These are phyloP conservation scores for Galaxias olidus DNA, from an alignment of 2,797 vertebrate genomes.

Conservation along the genomic window DNA sequence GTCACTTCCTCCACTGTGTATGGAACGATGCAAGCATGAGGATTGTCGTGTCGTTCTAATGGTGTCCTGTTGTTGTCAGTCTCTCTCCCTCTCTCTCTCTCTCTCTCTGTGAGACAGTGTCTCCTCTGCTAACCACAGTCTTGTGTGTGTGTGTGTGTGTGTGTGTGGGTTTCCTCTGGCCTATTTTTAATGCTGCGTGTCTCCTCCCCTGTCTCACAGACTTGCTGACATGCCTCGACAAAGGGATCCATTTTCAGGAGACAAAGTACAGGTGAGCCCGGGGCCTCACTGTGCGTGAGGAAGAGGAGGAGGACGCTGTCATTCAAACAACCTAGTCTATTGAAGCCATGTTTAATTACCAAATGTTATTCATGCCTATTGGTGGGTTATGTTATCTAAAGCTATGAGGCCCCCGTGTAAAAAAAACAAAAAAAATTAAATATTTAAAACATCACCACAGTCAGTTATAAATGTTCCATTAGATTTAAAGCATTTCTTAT, in stretches of 20 bases:
- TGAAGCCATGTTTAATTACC: too few species aligned
- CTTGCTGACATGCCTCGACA: conserved; percentile 84
- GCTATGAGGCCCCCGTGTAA: too few species aligned
- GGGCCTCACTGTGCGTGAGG: neutral
- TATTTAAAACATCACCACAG: too few species aligned
- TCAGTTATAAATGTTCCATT: too few species aligned
- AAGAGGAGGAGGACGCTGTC: too few species aligned
- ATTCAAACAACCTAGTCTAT: too few species aligned
- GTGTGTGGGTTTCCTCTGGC: conserved; percentile 9
- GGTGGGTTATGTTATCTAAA: too few species aligned
- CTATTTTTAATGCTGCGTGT: conserved; percentile 37
- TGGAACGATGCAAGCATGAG: conserved; percentile 39
- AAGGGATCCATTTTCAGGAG: conserved; percentile 74
- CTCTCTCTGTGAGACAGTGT: neutral
- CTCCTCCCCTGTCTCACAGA: conserved; percentile 72
- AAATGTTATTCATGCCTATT: too few species aligned
- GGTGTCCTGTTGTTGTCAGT: conserved; percentile 15
- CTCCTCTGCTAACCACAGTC: neutral
- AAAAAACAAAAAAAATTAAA: too few species aligned
- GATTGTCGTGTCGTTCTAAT: conserved; percentile 51
- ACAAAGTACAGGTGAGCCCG: conserved; percentile 79
- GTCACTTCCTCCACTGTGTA: conserved; percentile 2
- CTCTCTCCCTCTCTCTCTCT: neutral
- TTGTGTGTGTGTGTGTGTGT: conserved; percentile 1
- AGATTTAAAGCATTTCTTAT: too few species aligned